phyloP scores from a whole-genome alignment of 2,888 invertebrate species.

The Drosophila percnosoma region DNA sequence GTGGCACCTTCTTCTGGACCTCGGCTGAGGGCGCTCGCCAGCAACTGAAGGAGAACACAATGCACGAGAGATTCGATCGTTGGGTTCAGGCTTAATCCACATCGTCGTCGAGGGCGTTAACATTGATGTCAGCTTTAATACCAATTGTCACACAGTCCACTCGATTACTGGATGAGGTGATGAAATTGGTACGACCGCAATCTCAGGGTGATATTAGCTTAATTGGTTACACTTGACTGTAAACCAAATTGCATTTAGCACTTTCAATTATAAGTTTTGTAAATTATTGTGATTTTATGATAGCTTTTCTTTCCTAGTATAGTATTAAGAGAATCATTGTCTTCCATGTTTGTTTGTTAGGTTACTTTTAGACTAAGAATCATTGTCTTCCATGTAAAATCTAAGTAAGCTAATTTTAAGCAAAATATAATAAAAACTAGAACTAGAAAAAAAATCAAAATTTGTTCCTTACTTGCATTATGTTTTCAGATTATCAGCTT shows the following conservation, averaged over 20 bases:
- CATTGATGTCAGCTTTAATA: slow-evolving; percentile 76
- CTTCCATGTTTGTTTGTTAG: slow-evolving; percentile 81
- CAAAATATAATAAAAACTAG: slow-evolving; percentile 48
- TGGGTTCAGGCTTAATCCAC: slow-evolving; percentile 82
- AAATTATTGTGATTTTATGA: slow-evolving; percentile 63
- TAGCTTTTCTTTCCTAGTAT: slow-evolving; percentile 55
- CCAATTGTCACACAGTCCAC: slow-evolving; percentile 55
- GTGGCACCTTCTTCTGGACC: slow-evolving; percentile 94
- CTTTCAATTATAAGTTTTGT: slow-evolving; percentile 57
- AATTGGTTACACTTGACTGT: slow-evolving; percentile 11
- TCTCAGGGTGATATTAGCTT: slow-evolving; percentile 82
- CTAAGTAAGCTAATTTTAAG: slow-evolving; percentile 54
- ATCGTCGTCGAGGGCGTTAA: slow-evolving; percentile 3
- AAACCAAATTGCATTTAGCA: slow-evolving; percentile 68
- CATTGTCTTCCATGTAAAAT: slow-evolving; percentile 83
- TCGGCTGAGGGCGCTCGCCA: slow-evolving; percentile 83
- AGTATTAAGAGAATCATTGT: slow-evolving; percentile 77
- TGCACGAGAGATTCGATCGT: slow-evolving; percentile 77
- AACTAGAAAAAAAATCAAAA: slow-evolving; percentile 25
- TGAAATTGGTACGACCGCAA: slow-evolving; percentile 58
- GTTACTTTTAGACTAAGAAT: slow-evolving; percentile 54
- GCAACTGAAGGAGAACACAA: slow-evolving; percentile 48
- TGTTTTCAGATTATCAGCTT: background rate
- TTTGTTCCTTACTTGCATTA: background rate
- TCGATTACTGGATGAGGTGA: slow-evolving; percentile 28